phyloP scores from a whole-genome alignment of 2,113 vertebrate species.

The Pycnonotus jocosus region DNA sequence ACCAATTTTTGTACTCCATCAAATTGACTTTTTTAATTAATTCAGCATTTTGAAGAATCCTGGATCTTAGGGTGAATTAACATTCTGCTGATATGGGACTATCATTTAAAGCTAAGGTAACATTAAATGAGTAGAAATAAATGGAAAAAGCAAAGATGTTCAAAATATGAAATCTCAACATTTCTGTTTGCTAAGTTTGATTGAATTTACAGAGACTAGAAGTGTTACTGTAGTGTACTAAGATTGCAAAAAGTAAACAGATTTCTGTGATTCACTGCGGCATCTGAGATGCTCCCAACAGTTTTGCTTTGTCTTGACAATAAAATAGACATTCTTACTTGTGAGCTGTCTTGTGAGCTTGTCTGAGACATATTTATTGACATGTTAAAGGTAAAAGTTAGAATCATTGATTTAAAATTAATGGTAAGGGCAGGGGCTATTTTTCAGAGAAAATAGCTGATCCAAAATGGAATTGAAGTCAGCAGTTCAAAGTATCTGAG shows the following conservation, averaged over 20 bases:
- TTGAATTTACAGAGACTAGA: neutral
- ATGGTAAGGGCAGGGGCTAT: neutral
- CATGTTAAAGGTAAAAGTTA: neutral
- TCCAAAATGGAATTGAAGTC: neutral
- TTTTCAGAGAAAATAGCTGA: neutral
- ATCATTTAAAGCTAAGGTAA: neutral
- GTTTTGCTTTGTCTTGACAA: neutral
- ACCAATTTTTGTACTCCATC: neutral
- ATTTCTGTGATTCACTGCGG: neutral
- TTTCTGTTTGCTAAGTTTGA: neutral
- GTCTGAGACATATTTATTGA: neutral
- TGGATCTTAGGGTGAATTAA: neutral
- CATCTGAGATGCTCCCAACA: neutral
- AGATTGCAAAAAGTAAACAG: neutral
- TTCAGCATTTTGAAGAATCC: neutral
- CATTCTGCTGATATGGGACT: neutral
- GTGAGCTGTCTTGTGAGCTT: neutral
- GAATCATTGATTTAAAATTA: neutral
- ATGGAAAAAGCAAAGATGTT: neutral
- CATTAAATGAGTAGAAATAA: neutral
- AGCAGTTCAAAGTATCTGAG: neutral
- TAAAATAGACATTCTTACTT: neutral
- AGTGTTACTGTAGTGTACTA: neutral
- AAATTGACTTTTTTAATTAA: neutral
- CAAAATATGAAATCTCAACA: neutral